Evolutionary conservation across 2,888 invertebrate genomes (phyloP).

Genomic region (Empis stercorea): DNA sequence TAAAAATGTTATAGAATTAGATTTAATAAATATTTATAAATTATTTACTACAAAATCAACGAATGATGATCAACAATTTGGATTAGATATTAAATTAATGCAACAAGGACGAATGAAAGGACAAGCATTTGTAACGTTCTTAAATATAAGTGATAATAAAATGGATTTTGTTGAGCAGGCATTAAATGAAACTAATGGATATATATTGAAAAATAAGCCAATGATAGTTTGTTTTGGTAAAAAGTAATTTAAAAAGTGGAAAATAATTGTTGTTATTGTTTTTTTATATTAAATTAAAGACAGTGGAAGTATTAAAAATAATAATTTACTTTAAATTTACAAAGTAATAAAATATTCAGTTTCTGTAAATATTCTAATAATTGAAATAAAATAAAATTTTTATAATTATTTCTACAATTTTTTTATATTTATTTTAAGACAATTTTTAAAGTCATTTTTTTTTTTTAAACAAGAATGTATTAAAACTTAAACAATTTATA

Average conservation of each 20-base stretch:
- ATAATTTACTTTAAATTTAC: too few relatives aligned
- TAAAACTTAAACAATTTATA: too few relatives aligned
- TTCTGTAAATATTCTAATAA: too few relatives aligned
- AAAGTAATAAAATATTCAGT: too few relatives aligned
- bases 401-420: too few relatives aligned
- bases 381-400: too few relatives aligned
- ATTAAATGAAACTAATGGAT: constrained; percentile 75
- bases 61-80: constrained; percentile 27
- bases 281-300: background rate
- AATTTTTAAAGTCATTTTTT: too few relatives aligned
- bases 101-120: constrained; percentile 94
- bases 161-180: constrained; percentile 56
- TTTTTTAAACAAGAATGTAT: too few relatives aligned
- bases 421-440: too few relatives aligned
- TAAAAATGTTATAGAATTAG: constrained; percentile 61
- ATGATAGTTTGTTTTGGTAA: constrained; percentile 82
- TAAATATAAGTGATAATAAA: constrained; percentile 9
- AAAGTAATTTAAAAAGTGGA: constrained; percentile 10
- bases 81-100: constrained; percentile 68
- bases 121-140: constrained; percentile 74
- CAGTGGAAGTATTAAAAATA: too few relatives aligned
- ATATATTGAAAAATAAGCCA: constrained; percentile 72
- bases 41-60: constrained; percentile 39
- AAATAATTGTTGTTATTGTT: background rate
- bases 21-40: constrained; percentile 63